These are phyloP conservation scores for Asarcornis scutulata DNA, from an alignment of 2,113 vertebrate genomes.

Conservation along the genomic window DNA sequence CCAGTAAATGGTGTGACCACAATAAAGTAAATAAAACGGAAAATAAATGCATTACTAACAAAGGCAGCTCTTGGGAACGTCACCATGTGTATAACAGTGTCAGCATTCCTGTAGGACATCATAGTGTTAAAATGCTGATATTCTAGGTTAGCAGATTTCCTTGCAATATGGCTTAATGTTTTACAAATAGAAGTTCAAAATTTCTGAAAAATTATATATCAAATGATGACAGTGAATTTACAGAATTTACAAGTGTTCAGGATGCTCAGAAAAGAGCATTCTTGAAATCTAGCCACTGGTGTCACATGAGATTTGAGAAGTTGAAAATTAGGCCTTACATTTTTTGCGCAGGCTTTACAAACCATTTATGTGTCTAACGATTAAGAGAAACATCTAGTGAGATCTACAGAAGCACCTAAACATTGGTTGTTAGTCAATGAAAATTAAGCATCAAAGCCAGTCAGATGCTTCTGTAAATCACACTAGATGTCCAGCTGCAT, in stretches of 20 bases:
- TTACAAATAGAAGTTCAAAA: neutral
- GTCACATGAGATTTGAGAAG: neutral
- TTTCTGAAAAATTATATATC: neutral
- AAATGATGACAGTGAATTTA: neutral
- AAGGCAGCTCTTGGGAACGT: neutral
- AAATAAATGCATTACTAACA: neutral
- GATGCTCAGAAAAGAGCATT: neutral
- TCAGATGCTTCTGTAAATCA: constrained; percentile 15
- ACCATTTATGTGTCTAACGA: neutral
- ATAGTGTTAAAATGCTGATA: neutral
- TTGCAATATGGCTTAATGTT: neutral
- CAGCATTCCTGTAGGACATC: neutral
- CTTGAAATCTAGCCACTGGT: neutral
- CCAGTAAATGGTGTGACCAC: neutral
- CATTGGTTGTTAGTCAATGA: neutral
- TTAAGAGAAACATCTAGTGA: neutral
- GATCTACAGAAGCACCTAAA: constrained; percentile 7
- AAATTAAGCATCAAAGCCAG: neutral
- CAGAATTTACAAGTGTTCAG: neutral
- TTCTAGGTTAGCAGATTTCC: neutral
- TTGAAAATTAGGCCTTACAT: neutral
- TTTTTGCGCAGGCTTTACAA: neutral
- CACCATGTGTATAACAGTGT: neutral
- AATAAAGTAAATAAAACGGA: neutral
- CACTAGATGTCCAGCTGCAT: neutral